Evolutionary conservation across 2,888 invertebrate species (phyloP).

Genomic region (Orthosia incerta): DNA sequence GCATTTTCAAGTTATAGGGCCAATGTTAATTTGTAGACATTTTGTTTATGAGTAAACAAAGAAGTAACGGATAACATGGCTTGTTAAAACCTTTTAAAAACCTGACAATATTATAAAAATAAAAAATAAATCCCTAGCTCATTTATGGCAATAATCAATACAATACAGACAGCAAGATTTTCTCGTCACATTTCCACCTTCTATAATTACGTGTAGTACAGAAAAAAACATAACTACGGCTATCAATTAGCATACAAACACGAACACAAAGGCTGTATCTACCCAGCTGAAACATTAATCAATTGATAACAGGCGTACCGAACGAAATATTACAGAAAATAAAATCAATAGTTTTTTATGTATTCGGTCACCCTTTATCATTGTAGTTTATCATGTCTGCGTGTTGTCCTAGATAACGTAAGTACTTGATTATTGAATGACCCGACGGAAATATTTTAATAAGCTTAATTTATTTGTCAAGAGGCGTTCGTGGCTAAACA

Average conservation of each 20-base stretch:
- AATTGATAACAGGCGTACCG: conserved; percentile 61
- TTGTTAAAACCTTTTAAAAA: no score
- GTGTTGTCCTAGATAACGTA: conserved; percentile 81
- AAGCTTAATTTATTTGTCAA: conserved; percentile 67
- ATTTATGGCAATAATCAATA: conserved; percentile 15
- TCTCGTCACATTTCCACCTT: conserved; percentile 7
- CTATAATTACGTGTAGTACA: conserved; percentile 19
- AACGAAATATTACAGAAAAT: conserved; percentile 65
- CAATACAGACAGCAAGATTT: not conserved
- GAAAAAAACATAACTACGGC: conserved; percentile 17
- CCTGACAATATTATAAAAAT: no score
- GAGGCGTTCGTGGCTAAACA: no score
- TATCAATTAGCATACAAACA: conserved; percentile 59
- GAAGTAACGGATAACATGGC: no score
- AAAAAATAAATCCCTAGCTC: no score
- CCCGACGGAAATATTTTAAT: conserved; percentile 68
- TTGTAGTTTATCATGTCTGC: conserved; percentile 81
- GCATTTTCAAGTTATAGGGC: not conserved
- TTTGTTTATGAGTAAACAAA: no score
- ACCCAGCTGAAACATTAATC: conserved; percentile 63
- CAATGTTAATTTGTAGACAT: not conserved
- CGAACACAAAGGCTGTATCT: conserved; percentile 51
- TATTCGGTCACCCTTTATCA: conserved; percentile 81
- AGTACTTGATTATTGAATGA: conserved; percentile 85
- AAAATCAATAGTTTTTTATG: conserved; percentile 85